Base-by-base conservation (phyloP, 2,797 vertebrate species). In the Meda fulgida region DNA sequence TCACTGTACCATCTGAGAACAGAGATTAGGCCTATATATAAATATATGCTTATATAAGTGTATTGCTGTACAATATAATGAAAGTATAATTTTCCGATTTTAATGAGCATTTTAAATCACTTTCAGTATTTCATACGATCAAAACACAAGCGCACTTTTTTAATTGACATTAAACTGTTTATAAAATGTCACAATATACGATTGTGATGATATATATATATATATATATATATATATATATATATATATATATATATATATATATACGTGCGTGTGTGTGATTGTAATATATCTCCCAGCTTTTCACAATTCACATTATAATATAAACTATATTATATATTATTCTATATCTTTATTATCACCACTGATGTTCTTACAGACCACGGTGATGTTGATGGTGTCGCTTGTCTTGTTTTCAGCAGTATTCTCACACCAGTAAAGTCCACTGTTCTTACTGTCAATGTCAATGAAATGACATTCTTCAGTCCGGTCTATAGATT, bases 361-460 rank as follows among this genome's bases (percentile, higher is more conserved):
- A 26, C 14, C 29, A 23, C 21, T 51, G 31, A 77, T 65, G 29
- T 19, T 91, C 93, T 94, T 91, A 95, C 94, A 84, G 90, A 87
- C 94, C 71, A 93, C 92, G 81, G 89, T 91, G 89, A 95, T 90
- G 81, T 53, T 84, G 86, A 94, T 83, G 14, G 89, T 67, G 8
- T 69, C 93, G 86, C 90, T 94, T 84, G 92, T 92, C 40, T 84
- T 85, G 79, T 86, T 38, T 0, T 84, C 18, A 26, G 13, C 23
- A 16, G 43, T 19, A 13, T 79, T 76, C 72, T 92, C 89, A 85
- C 94, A 95, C 94, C 94, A 95, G 92, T 94, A 94, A 71, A 93
- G 76, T 21, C 92, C 94, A 65, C 86, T 83, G 83, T 70, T 91
- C 9, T 38, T 67, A 1, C 34, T 67, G 29, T 79, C 51, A 36